Evolutionary conservation across 2,888 invertebrate genomes (phyloP).

Genomic region (Candidula unifasciata): DNA sequence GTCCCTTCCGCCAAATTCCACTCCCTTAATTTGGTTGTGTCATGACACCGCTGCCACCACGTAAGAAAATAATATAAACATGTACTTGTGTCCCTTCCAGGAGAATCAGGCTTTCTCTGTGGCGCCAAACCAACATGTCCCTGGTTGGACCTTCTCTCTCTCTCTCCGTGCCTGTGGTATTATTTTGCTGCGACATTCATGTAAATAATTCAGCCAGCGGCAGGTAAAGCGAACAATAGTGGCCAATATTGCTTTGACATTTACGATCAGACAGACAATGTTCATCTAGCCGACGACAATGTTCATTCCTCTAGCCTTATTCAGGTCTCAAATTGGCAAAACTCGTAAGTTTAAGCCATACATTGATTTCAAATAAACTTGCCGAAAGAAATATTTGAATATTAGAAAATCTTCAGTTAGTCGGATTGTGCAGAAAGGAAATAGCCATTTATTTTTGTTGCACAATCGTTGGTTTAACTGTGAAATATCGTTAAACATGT

Average conservation of each 20-base stretch:
- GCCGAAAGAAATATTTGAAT: background rate
- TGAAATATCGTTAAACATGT: too few relatives aligned
- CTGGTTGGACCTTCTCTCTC: background rate
- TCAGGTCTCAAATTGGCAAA: background rate
- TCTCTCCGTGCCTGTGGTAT: background rate
- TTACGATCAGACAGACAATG: background rate
- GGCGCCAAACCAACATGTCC: background rate
- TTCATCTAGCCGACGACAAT: background rate
- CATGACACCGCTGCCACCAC: background rate
- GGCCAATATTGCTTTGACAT: background rate
- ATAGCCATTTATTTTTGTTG: too few relatives aligned
- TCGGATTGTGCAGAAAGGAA: background rate
- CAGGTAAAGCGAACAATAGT: background rate
- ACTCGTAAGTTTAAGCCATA: background rate
- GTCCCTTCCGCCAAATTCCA: too few relatives aligned
- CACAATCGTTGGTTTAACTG: too few relatives aligned
- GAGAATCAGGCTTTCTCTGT: background rate
- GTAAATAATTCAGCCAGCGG: background rate
- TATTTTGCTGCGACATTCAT: background rate
- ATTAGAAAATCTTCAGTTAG: background rate
- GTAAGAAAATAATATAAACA: constrained; percentile 15
- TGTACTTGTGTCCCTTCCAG: background rate
- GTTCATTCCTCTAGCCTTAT: background rate
- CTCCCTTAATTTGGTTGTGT: too few relatives aligned
- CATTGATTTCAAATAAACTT: background rate